phyloP scores from a whole-genome alignment of 2,888 invertebrate species.

The Camponotus fellah region DNA sequence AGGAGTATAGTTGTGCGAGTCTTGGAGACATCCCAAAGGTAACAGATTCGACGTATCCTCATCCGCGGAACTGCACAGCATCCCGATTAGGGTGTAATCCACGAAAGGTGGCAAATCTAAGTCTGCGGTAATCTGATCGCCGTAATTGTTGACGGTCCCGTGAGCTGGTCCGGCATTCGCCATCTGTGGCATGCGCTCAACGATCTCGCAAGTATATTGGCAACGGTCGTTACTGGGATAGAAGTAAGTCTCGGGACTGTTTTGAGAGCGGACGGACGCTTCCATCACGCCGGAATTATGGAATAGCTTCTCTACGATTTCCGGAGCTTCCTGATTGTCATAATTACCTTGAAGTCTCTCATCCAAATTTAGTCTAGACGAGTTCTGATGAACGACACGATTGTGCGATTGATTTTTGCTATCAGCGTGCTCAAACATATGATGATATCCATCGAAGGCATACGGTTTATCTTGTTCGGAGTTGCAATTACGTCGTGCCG shows the following conservation, averaged over 20 bases:
- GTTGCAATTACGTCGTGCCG: constrained; percentile 79
- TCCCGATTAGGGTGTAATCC: constrained; percentile 84
- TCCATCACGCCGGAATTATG: constrained; percentile 71
- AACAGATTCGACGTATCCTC: constrained; percentile 74
- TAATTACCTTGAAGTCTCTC: constrained; percentile 75
- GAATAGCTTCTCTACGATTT: constrained; percentile 74
- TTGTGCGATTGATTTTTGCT: constrained; percentile 60
- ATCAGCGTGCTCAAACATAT: constrained; percentile 66
- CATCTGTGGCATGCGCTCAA: constrained; percentile 80
- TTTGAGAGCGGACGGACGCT: constrained; percentile 70
- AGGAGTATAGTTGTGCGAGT: constrained; percentile 81
- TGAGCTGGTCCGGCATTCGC: constrained; percentile 26
- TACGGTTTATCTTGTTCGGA: constrained; percentile 62
- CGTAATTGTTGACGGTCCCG: constrained; percentile 68
- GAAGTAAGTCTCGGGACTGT: constrained; percentile 81
- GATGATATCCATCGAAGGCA: constrained; percentile 67
- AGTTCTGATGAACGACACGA: constrained; percentile 63
- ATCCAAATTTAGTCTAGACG: constrained; percentile 72
- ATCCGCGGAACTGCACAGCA: constrained; percentile 82
- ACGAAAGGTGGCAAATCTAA: constrained; percentile 83
- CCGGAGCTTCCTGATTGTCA: constrained; percentile 68
- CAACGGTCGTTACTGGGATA: constrained; percentile 81
- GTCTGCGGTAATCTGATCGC: constrained; percentile 73
- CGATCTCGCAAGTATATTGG: constrained; percentile 83
- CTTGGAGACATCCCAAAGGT: constrained; percentile 73